Evolutionary conservation across 2,113 vertebrate genomes (phyloP), one percentile per base, ranked within the genome.

Genomic region (Phyllopteryx taeniolatus): DNA sequence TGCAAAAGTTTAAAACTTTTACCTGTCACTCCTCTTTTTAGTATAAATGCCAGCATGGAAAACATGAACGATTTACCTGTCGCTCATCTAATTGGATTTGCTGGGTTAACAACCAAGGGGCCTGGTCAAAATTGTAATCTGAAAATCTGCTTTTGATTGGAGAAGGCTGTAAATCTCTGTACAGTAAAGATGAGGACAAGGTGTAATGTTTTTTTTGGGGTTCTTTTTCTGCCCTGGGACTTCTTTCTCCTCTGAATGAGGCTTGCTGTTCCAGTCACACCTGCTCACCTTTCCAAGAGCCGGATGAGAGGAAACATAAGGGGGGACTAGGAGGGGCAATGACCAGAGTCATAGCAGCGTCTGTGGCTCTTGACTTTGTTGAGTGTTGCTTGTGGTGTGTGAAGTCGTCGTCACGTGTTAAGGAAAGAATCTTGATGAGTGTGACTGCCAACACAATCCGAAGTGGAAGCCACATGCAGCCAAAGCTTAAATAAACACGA

Each of bases 351-450:
- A 63, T 0, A 5, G 61, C 47, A 14, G 68, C 61, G 74, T 51
- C 75, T 73, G 70, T 2, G 61, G 72, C 69, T 79, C 59, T 73
- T 47, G 17, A 8, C 35, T 70, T 59, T 67, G 31, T 67, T 35
- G 72, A 35, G n/a, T 35, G 15, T 68, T 17, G 70, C 46, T 71
- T 75, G 75, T 35, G 75, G 75, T 79, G 73, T 66, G 79, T 53
- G 20, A 75, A 71, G 59, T 69, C 64, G 71, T 11, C 71, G 67
- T 86, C 80, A 82, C 73, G 67, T 82, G 80, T 75, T 33, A 51
- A 39, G 79, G 82, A 86, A 83, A 85, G 70, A 87, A 83, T 86
- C 74, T 64, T 60, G 82, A 42, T 73, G 22, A 10, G 71, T 22
- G 68, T 33, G 68, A 78, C 62, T 72, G 51, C 71, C 78, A 79